Evolutionary conservation across 2,888 invertebrate genomes (phyloP).

Genomic region (Tachina fera): DNA sequence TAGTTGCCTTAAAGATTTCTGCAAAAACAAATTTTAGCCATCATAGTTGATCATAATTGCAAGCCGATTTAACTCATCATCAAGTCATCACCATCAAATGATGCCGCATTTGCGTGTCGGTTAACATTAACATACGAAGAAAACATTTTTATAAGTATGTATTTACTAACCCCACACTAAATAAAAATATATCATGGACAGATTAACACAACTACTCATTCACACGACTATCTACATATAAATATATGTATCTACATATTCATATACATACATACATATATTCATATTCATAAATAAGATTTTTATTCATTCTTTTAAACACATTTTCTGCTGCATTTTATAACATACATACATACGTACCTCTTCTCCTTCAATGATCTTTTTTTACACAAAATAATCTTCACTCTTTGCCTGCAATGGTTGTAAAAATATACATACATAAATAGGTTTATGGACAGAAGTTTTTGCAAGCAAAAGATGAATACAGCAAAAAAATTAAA

Average conservation of each 20-base stretch:
- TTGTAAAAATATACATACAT: slow-evolving; percentile 37
- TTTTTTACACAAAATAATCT: slow-evolving; percentile 1
- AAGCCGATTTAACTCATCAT: slow-evolving; percentile 67
- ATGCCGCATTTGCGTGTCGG: slow-evolving; percentile 70
- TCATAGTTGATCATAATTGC: slow-evolving; percentile 57
- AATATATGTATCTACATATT: not conserved
- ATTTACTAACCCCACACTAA: not conserved
- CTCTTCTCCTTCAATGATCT: slow-evolving; percentile 9
- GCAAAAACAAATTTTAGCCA: slow-evolving; percentile 1
- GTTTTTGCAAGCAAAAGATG: slow-evolving; percentile 16
- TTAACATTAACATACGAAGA: slow-evolving; percentile 60
- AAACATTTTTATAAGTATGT: slow-evolving; percentile 16
- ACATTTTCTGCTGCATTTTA: slow-evolving; percentile 34
- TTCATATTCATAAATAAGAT: no score
- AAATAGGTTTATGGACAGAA: slow-evolving; percentile 39
- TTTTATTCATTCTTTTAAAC: not conserved
- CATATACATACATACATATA: not conserved
- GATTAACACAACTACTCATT: not conserved
- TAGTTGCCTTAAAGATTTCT: not conserved
- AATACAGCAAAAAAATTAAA: not conserved
- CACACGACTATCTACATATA: no score
- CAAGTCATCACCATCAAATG: slow-evolving; percentile 71
- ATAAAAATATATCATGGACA: not conserved
- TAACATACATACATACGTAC: not conserved
- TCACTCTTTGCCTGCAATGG: slow-evolving; percentile 30